Evolutionary conservation across 1,140 invertebrate species (phyloP).

Genomic region (Drosophila sp.): DNA sequence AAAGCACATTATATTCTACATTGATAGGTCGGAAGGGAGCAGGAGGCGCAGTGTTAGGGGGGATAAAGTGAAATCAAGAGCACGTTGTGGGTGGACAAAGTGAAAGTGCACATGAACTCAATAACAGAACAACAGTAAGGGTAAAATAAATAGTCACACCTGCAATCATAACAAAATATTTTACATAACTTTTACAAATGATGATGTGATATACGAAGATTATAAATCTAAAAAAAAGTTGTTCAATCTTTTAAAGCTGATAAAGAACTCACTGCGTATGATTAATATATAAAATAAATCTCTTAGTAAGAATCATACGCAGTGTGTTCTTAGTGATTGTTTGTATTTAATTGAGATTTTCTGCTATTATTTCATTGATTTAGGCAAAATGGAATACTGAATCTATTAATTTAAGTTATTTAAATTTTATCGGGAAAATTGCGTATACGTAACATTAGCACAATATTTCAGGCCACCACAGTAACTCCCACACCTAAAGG

Average conservation of each 20-base stretch:
- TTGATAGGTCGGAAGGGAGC: not conserved
- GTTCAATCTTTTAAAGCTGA: too few relatives aligned
- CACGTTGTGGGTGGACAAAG: conserved; percentile 57
- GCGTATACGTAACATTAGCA: too few relatives aligned
- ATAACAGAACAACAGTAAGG: conserved; percentile 36
- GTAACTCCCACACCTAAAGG: conserved; percentile 27
- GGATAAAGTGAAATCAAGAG: conserved; percentile 69
- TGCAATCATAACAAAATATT: not conserved
- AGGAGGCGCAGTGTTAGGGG: not conserved
- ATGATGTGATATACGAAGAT: too few relatives aligned
- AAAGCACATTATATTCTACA: conserved; percentile 54
- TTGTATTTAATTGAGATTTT: too few relatives aligned
- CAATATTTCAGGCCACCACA: conserved; percentile 27
- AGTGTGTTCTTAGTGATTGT: not conserved
- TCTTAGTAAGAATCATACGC: not conserved
- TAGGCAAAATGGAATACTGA: too few relatives aligned
- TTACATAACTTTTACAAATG: too few relatives aligned
- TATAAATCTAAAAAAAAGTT: too few relatives aligned
- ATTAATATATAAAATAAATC: too few relatives aligned
- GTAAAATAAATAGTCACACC: not conserved
- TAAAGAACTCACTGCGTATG: too few relatives aligned
- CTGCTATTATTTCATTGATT: too few relatives aligned
- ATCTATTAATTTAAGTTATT: too few relatives aligned
- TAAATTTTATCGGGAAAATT: too few relatives aligned
- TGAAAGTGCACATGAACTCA: conserved; percentile 78